Evolutionary conservation across 92 coral and sea anemone species (phyloP).

Genomic region (Muricea muricata): DNA sequence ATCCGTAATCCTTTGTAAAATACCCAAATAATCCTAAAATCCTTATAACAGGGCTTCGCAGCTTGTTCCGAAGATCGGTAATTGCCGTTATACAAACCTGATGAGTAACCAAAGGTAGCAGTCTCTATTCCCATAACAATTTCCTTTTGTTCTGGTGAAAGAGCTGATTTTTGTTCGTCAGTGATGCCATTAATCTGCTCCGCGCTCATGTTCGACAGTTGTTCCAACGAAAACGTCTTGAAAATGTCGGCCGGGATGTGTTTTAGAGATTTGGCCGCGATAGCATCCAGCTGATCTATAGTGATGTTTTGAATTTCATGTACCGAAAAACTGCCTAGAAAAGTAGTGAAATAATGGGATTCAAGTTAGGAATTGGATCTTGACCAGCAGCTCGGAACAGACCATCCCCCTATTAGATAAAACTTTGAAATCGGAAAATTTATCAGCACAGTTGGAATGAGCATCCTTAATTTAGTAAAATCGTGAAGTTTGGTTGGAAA

Average conservation of each 20-base stretch:
- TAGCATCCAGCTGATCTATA: slow-evolving; percentile 61
- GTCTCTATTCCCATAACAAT: slow-evolving; percentile 28
- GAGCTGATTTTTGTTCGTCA: slow-evolving; percentile 50
- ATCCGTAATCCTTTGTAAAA: too few species aligned
- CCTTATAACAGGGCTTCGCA: too few species aligned
- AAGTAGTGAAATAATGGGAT: not conserved
- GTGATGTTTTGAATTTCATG: slow-evolving; percentile 63
- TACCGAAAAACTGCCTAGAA: slow-evolving; percentile 68
- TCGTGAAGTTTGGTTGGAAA: too few species aligned
- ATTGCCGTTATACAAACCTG: not conserved
- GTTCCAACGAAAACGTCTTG: slow-evolving; percentile 65
- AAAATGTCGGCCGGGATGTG: slow-evolving; percentile 67
- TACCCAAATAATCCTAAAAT: too few species aligned
- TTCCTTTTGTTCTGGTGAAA: slow-evolving; percentile 61
- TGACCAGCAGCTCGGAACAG: too few species aligned
- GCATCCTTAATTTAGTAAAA: too few species aligned
- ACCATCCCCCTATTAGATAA: too few species aligned
- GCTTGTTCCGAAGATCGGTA: too few species aligned
- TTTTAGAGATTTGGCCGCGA: slow-evolving; percentile 63
- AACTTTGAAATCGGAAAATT: too few species aligned
- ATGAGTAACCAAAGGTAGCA: slow-evolving; percentile 14
- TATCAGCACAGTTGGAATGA: too few species aligned
- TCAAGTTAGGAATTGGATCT: too few species aligned
- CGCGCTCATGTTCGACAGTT: slow-evolving; percentile 67
- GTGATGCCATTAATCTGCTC: slow-evolving; percentile 75